Evolutionary conservation across 2,797 vertebrate genomes (phyloP), one percentile per base, ranked within the genome.

Genomic region (Acanthurus tractus): DNA sequence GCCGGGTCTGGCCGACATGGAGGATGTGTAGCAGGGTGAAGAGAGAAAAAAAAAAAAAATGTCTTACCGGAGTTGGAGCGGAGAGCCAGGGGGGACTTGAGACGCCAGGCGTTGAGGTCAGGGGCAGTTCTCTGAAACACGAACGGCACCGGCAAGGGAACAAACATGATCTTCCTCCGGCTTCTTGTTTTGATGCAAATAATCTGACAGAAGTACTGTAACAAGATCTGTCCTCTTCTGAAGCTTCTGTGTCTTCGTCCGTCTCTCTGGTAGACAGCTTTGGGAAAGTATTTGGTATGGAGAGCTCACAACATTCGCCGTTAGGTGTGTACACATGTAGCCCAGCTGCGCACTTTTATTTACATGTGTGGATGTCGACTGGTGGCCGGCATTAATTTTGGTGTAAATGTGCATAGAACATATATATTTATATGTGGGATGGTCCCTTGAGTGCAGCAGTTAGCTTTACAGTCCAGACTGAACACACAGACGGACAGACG

Each of bases 111-210:
- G 94, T 92, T 94, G 92, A 95, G 94, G 91, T 96, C 96, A 89
- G 96, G 94, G 85, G 94, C 93, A 86, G 95, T 94, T 96, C 96
- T 96, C 92, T 96, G 96, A 95, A 96, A 95, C 85, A 97, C 94
- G 93, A 96, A 95, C 94, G 96, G 96, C 93, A 96, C 94, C 88
- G 96, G 96, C 95, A 97, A 86, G 62, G 96, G 96, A 84, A 97
- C 95, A 93, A 97, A 97, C 96, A 97, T 97, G 94, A 89, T 96
- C 93, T 94, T 91, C 93, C 92, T 90, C 82, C 83, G 90, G 90
- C 90, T 92, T 93, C 91, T 90, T 79, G 83, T 91, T 91, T 83
- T 84, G 89, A 83, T 85, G 85, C 82, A 56, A 90, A 89, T 90
- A 94, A 91, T 84, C 38, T 67, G 84, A 77, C 85, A 86, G 86